A percentile compares a stretch with the other conserved stretches of the same genome.
phyloP scores from a whole-genome alignment of 2,888 invertebrate species.

The Noctua janthina region DNA sequence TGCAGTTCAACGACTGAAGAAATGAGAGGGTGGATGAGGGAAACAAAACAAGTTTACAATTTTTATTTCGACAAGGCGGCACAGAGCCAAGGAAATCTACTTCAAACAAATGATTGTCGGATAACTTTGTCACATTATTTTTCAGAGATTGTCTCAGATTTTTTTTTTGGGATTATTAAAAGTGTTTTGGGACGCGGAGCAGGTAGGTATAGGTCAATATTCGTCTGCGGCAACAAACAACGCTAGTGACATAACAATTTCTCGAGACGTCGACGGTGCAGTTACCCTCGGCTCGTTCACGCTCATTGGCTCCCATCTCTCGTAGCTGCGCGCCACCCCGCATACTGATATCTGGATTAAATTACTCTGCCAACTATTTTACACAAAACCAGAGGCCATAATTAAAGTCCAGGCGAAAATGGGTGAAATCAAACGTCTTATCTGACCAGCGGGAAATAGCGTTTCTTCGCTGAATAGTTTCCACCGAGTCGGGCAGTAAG shows the following conservation, averaged over 20 bases:
- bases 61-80: constrained; percentile 77
- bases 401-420: constrained; percentile 89
- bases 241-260: constrained; percentile 72
- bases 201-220: constrained; percentile 56
- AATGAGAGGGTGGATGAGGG: constrained; percentile 84
- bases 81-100: constrained; percentile 66
- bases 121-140: constrained; percentile 44
- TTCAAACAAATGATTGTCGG: constrained; percentile 62
- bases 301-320: constrained; percentile 79
- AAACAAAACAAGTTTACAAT: constrained; percentile 86
- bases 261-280: constrained; percentile 69
- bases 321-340: constrained; percentile 83
- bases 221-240: constrained; percentile 71
- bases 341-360: constrained; percentile 89
- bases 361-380: constrained; percentile 90
- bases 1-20: constrained; percentile 89
- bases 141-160: constrained; percentile 15
- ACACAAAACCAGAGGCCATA: constrained; percentile 90
- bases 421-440: constrained; percentile 90
- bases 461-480: constrained; percentile 89
- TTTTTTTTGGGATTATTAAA: constrained; percentile 34
- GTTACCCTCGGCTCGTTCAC: constrained; percentile 63
- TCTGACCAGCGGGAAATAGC: constrained; percentile 89
- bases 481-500: constrained; percentile 83
- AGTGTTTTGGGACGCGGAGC: constrained; percentile 27